phyloP scores from a whole-genome alignment of 2,888 invertebrate genomes.

The Sylvicola cinctus region DNA sequence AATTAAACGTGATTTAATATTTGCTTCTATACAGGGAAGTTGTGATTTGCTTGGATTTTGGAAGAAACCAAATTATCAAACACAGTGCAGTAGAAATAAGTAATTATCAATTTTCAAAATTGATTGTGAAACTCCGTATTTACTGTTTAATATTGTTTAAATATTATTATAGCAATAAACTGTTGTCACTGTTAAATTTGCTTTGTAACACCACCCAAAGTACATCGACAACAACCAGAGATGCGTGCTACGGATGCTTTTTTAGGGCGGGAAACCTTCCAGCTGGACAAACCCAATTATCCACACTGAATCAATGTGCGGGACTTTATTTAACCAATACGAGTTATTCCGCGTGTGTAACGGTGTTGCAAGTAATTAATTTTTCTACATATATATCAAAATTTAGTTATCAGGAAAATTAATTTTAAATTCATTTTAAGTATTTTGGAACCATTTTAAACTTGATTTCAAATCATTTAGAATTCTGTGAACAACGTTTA shows the following conservation, averaged over 20 bases:
- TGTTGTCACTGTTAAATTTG: slow-evolving; percentile 33
- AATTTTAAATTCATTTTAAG: too few relatives aligned
- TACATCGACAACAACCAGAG: slow-evolving; percentile 31
- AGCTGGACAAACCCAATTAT: slow-evolving; percentile 33
- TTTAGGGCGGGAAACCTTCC: slow-evolving; percentile 31
- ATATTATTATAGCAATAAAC: slow-evolving; percentile 19
- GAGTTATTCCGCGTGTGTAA: slow-evolving; percentile 30
- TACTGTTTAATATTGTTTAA: slow-evolving; percentile 1
- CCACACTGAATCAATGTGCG: slow-evolving; percentile 31
- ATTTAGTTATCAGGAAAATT: not conserved
- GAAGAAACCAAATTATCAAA: not conserved
- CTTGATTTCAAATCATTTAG: slow-evolving; percentile 3
- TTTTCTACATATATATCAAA: slow-evolving; percentile 1
- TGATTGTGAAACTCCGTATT: not conserved
- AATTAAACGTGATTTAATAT: too few relatives aligned
- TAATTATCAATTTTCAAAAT: not conserved
- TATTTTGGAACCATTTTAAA: too few relatives aligned
- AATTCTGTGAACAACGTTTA: slow-evolving; percentile 9
- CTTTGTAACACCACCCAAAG: slow-evolving; percentile 44
- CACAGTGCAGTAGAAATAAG: not conserved
- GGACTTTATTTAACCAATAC: slow-evolving; percentile 31
- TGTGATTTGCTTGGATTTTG: not conserved
- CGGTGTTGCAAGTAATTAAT: slow-evolving; percentile 26
- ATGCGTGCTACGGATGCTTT: slow-evolving; percentile 43
- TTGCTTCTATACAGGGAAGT: not conserved